Base-by-base conservation (phyloP, 2,888 invertebrate genomes). In the Octodonta nipae region DNA sequence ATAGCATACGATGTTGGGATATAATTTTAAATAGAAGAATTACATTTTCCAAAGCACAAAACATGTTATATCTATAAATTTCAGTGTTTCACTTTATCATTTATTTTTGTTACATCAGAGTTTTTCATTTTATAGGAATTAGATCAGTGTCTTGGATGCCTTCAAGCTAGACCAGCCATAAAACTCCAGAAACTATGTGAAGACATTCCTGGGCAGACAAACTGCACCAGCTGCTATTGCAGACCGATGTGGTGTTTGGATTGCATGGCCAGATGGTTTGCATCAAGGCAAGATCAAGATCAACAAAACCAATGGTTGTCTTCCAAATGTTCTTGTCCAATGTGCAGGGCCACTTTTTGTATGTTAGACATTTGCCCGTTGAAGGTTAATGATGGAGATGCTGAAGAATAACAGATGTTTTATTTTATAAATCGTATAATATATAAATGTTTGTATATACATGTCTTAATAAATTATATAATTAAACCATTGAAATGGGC, bases 231-330 rank as follows among this genome's bases (percentile, higher is more conserved):
- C 31, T 84, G 83, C 52, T 75, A 73, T 52, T 85, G 83, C 56
- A 75, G 84, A 32, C 89, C 87, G 13, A 77, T 89, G 73, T 91
- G 91, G 89, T 92, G 91, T 63, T 64, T 73, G 13, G 73, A 79
- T 43, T 92, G 87, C 58, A 72, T 87, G 67, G 84, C 75, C 0
- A 76, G 78, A 50, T 87, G 87, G 87, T 89, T 87, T 68, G 87
- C 84, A 8, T 78, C 85, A 28, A 71, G 85, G 25, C 87, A 87
- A 58, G 70, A 75, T 46, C 71, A 73, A 41, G 64, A 72, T 15
- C 67, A 71, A 38, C 76, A 79, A 5, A 73, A 75, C 42, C 69
- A 70, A 8, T 91, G 91, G 91, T 66, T 91, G 37, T 67, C 74
- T 20, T 76, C 78, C 5, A 84, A 82, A 56, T 83, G 86, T 56